Evolutionary conservation across 2,797 vertebrate genomes (phyloP), one percentile per base, ranked within the genome.

Genomic region (Knipowitschia caucasica): DNA sequence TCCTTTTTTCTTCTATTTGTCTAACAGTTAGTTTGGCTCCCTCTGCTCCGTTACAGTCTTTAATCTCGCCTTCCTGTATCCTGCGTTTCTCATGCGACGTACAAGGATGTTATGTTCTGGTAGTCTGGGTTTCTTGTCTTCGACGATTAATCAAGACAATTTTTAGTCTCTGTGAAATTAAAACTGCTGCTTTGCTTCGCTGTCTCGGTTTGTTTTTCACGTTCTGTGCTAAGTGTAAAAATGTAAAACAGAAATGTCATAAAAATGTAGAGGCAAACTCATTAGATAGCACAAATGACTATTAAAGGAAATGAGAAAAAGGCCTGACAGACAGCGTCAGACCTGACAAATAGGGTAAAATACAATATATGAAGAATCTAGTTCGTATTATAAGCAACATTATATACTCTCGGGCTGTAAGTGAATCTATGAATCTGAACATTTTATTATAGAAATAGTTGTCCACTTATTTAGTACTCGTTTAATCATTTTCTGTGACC

Each of bases 1-100:
- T 57, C 50, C 35, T 47, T 60, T 63, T 61, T 46, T 4, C 21
- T 14, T 47, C 20, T 67, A 63, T 77, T 53, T 62, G 49, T 73
- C 56, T 76, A 56, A 67, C 78, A 56, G 49, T 59, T 64, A 49
- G 59, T 74, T 73, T 53, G 59, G 64, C 45, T 58, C 59, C 45
- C 34, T 64, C 35, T 65, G 44, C 36, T 73, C 38, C 49, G 45
- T 51, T 67, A 31, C 50, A 21, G 35, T 62, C 53, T 72, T 75
- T 64, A 58, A 61, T 73, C 34, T 69, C 36, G 6, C 40, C 20
- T 67, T 21, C 44, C 26, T 38, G 18, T 26, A 26, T 43, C 11
- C 11, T 40, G 24, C 18, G 25, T 46, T 42, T 67, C 55, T 72
- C 61, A 54, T 60, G 50, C 33, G 23, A 12, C 38, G 15, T 5